phyloP scores from a whole-genome alignment of 2,797 vertebrate genomes.

The Crocodylus rhombifer region DNA sequence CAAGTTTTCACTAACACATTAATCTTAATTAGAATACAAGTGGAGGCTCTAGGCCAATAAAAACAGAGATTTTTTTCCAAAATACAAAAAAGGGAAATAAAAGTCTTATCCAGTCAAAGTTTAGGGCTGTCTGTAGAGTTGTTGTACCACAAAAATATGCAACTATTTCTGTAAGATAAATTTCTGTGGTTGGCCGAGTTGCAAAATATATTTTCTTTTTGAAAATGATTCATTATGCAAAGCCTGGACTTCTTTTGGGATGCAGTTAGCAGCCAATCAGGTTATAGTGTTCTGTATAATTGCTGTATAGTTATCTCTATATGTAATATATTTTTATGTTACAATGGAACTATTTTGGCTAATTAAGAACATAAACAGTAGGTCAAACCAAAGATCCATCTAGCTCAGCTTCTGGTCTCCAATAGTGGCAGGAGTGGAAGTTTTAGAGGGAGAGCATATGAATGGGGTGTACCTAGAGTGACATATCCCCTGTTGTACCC shows the following conservation, averaged over 20 bases:
- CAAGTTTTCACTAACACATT: constrained; percentile 31
- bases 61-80: neutral
- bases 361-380: neutral
- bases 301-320: neutral
- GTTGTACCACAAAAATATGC: neutral
- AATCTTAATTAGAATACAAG: constrained; percentile 32
- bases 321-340: neutral
- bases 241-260: neutral
- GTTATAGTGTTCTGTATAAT: neutral
- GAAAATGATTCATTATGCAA: neutral
- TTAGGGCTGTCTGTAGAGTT: neutral
- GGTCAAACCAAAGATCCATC: neutral
- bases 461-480: too few species aligned
- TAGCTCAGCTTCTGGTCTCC: too few species aligned
- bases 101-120: neutral
- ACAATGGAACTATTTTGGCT: neutral
- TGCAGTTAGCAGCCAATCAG: neutral
- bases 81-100: neutral
- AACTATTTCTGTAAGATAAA: neutral
- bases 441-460: too few species aligned
- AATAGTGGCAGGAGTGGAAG: too few species aligned
- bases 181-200: neutral
- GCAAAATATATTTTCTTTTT: neutral
- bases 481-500: too few species aligned
- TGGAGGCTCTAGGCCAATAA: neutral